Base-by-base conservation (phyloP, 2,797 vertebrate species). In the Syngnathus rostellatus region DNA sequence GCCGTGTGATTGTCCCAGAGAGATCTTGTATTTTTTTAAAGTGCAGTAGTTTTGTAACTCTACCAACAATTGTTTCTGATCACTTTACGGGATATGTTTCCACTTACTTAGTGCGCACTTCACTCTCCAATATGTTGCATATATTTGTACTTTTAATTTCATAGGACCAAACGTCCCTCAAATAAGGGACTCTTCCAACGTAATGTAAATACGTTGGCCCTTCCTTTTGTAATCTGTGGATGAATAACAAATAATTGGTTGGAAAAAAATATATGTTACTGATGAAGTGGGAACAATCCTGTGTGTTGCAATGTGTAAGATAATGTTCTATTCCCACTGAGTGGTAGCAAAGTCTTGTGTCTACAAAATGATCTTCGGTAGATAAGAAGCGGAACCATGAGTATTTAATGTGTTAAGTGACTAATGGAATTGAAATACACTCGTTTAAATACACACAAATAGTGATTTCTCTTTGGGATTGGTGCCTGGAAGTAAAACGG, bases 41-140 rank as follows among this genome's bases (percentile, higher is more conserved):
- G 84, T 89, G 87, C 85, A 89, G 81, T 88, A 83, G 85, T 85
- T 88, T 89, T 86, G 63, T 83, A 88, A 82, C 37, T 85, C 75
- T 80, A 74, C 77, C 74, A 73, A 78, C 77, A 63, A 64, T 67
- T 45, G 60, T 85, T 82, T 83, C 25, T 73, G 51, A 83, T 83
- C 62, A 66, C 77, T 85, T 72, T 78, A 63, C 79, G 73, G 77
- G 62, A 72, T 71, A 69, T 76, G 31, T 73, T 77, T 73, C 54
- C 59, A 72, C 50, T 48, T 50, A 31, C 31, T 77, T 74, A 64
- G 16, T 72, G 25, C 75, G 67, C 16, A 71, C 83, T 83, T 72
- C 5, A 76, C 70, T 55, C 10, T 55, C 9, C 12, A 17, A 38
- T 3, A 38, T 37, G 31, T 58, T 14, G 14, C 31, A 17, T 2